Evolutionary conservation across 1,140 invertebrate genomes (phyloP), one percentile per base, ranked within the genome.

Genomic region (Leptonema lineaticorne): DNA sequence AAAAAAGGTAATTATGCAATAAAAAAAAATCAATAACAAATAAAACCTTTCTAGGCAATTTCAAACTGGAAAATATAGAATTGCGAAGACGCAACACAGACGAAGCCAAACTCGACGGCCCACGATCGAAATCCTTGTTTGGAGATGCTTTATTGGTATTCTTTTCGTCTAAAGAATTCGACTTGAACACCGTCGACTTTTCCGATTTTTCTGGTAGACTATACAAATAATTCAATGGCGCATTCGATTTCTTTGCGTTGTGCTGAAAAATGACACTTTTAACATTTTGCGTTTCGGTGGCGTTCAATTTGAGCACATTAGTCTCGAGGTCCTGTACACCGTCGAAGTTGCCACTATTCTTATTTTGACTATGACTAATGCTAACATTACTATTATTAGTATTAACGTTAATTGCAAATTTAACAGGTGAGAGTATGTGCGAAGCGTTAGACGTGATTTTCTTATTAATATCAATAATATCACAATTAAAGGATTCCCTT

Each of bases 31-130:
- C 0, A 11, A 33, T 27, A 33, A 1, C 7, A 24, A 1, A 20
- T 48, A 16, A 56, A 16, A 73, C 78, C 74, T 78, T 79, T 27
- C 80, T 77, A 18, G 81, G 81, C 14, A 83, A 75, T 71, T 83
- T 83, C 76, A 83, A 81, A 69, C 79, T 81, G 9, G 81, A 81
- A 75, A 83, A 83, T 37, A 83, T 72, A 3, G 81, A 82, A 69
- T 82, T 81, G 28, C 80, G 78, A 74, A 82, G 74, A 18, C 81
- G 78, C 67, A 80, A 76, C 59, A 81, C 81, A 74, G 28, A 75
- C 8, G 71, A 67, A 16, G 68, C 71, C 9, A 72, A 63, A 50
- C n/a, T 64, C 11, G 46, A 50, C n/a, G n/a, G n/a, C 7, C 27
- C 20, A 11, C 46, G 62, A 29, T 64, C 62, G 24, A 45, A 50